Conservation (phyloP, 2,888 invertebrate genomes). For the Erebia aethiops region DNA sequence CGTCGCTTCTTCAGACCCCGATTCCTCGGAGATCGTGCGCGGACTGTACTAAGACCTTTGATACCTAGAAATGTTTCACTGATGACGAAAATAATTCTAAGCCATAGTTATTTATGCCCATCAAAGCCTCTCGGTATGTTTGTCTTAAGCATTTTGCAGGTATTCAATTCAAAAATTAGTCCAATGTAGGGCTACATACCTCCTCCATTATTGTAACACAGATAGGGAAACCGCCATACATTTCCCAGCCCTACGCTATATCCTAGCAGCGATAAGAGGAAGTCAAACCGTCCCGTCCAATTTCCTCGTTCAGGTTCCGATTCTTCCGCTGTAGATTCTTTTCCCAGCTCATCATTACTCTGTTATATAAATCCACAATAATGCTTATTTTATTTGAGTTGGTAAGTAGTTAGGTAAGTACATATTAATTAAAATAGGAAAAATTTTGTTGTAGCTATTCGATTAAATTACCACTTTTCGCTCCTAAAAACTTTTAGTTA, state of each 20-base stretch:
- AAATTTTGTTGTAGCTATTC: not conserved
- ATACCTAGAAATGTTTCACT: no score
- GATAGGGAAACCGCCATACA: conserved; percentile 89
- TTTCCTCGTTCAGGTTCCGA: conserved; percentile 85
- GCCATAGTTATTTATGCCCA: no score
- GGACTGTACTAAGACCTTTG: no score
- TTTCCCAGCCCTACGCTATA: conserved; percentile 89
- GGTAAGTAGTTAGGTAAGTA: not conserved
- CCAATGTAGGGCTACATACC: conserved; percentile 71
- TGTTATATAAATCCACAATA: conserved; percentile 41
- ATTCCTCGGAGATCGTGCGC: no score
- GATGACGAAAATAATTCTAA: no score
- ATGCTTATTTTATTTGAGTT: not conserved
- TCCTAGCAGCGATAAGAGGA: conserved; percentile 87
- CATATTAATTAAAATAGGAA: not conserved
- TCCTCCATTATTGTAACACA: conserved; percentile 90
- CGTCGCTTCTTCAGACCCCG: no score
- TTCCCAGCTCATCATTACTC: conserved; percentile 57
- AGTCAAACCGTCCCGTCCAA: conserved; percentile 90
- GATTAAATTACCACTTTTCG: not conserved
- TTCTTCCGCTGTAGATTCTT: conserved; percentile 55
- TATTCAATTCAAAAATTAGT: not conserved
- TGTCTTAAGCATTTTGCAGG: not conserved
- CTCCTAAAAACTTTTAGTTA: not conserved
- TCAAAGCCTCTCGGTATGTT: no score